Percentiles rank a stretch among this genome's conserved stretches.
phyloP scores from a whole-genome alignment of 35 echinoderm and acorn worm species.

The Apostichopus japonicus region DNA sequence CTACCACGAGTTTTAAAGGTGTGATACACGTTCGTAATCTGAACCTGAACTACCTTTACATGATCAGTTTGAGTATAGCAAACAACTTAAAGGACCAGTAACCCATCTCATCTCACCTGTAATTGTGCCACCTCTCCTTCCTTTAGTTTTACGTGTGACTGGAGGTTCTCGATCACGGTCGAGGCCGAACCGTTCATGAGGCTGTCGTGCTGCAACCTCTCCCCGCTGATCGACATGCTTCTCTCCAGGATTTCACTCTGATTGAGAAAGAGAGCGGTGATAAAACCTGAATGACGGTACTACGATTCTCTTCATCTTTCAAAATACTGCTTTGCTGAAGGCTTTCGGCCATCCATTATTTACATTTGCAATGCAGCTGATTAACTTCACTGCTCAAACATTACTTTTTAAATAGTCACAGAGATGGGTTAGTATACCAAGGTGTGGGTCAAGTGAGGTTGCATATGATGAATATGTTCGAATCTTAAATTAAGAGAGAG shows the following conservation, averaged over 20 bases:
- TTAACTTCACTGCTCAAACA: too few species aligned
- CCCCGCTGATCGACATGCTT: constrained; percentile 80
- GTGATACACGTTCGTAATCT: too few species aligned
- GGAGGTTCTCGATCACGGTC: constrained; percentile 87
- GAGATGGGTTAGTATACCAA: too few species aligned
- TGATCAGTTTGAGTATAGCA: too few species aligned
- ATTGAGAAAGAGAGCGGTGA: background rate
- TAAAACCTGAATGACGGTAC: background rate
- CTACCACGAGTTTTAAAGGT: too few species aligned
- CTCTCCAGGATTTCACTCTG: constrained; percentile 85
- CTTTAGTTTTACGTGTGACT: constrained; percentile 93
- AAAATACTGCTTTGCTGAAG: background rate
- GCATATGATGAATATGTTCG: too few species aligned
- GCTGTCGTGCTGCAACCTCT: constrained; percentile 81
- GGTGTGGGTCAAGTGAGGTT: too few species aligned
- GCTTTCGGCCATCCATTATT: background rate
- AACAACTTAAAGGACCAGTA: too few species aligned
- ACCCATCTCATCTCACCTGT: constrained; percentile 64
- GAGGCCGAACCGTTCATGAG: constrained; percentile 80
- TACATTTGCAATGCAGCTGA: too few species aligned
- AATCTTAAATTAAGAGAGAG: too few species aligned
- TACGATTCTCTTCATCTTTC: background rate
- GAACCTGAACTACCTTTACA: too few species aligned
- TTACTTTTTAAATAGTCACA: too few species aligned
- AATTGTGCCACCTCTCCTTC: constrained; percentile 94